Base-by-base conservation (phyloP, 2,113 vertebrate species). In the Mustela lutreola region DNA sequence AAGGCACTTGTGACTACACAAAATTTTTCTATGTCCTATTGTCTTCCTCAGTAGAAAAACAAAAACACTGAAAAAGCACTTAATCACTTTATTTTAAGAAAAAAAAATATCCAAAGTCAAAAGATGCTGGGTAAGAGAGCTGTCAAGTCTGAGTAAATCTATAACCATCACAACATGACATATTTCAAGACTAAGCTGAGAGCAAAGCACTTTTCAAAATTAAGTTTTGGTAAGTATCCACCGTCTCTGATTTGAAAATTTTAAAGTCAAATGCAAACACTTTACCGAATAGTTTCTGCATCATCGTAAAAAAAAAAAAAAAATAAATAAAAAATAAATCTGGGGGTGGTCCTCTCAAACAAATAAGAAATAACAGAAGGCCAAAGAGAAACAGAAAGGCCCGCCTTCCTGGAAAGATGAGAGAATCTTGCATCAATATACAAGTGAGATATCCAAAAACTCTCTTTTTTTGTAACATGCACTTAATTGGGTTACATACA, bases 91-190 rank as follows among this genome's bases (percentile, higher is more conserved):
- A 50, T 42, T 81, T 80, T 26, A 48, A 42, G 50, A 97, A 95
- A 96, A 36, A 92, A 90, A 88, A 79, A 65, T 11, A 90, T 39
- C 48, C 58, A 22, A 97, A 84, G 76, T 79, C 36, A 75, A 78
- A 96, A 78, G 53, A 14, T 65, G 63, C 65, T n/a, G 28, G 15
- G 42, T 75, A n/a, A 50, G 39, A 79, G 31, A 67, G 26, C 8
- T 86, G 39, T 45, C 48, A 70, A 75, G 26, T 50, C 56, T 56
- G 36, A 73, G 45, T 36, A 78, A 84, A n/a, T 75, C 50, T 53
- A 15, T 16, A 42, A 45, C 18, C 65, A 71, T 8, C 33, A 50
- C 50, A 45, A 75, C n/a, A 0, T 21, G 62, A 90, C 42, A 81
- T 31, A 79, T 53, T 70, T 56, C 42, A 97, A 76, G 50, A 84